Evolutionary conservation across 2,888 invertebrate species (phyloP), one percentile per base, ranked within the genome.

Genomic region (Pycnomerus fuliginosus): DNA sequence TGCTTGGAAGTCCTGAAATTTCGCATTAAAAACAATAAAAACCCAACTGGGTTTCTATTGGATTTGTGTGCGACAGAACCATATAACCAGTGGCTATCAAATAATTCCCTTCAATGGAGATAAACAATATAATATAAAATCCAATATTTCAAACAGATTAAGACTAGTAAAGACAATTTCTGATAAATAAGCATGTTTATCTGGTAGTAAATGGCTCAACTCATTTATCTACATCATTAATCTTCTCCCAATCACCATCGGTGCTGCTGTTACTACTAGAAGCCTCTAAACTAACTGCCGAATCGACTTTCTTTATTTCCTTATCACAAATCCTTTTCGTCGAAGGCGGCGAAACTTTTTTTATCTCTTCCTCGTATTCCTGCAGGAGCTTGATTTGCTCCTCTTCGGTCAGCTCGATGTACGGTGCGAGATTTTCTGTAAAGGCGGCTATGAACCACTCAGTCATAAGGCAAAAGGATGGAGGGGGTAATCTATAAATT

Each of bases 401-500:
- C 69, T 84, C 85, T 69, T 85, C 85, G 2, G 84, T 80, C 38
- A 85, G 69, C 69, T 84, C 84, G 42, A 84, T 76, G 66, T 82
- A 78, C 55, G 76, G 71, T 24, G 80, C 76, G 71, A 84, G 82
- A 66, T 83, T 82, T 72, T 82, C 82, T 79, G n/a, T n/a, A n/a
- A n/a, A n/a, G n/a, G n/a, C n/a, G n/a, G n/a, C n/a, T n/a, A n/a
- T n/a, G n/a, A n/a, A n/a, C n/a, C n/a, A n/a, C n/a, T n/a, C n/a
- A n/a, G n/a, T n/a, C n/a, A n/a, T n/a, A n/a, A n/a, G n/a, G n/a
- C n/a, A n/a, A n/a, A n/a, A n/a, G n/a, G n/a, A n/a, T n/a, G n/a
- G n/a, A n/a, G n/a, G n/a, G n/a, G n/a, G n/a, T n/a, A n/a, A n/a
- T n/a, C n/a, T n/a, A n/a, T n/a, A n/a, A n/a, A n/a, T n/a, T n/a